phyloP scores from a whole-genome alignment of 2,797 vertebrate species.

The Acipenser transmontanus region DNA sequence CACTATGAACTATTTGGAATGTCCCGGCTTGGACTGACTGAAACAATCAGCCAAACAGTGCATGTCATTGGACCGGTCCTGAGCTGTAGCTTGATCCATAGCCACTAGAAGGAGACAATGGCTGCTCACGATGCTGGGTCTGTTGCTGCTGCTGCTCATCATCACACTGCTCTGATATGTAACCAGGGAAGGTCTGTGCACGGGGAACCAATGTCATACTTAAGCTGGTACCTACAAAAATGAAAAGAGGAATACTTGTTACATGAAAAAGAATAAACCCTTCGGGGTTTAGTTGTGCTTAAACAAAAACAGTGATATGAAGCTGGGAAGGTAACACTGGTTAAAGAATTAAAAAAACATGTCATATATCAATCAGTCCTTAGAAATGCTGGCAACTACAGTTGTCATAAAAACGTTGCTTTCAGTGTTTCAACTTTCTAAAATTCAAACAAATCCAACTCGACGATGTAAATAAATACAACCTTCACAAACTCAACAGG shows the following conservation, averaged over 20 bases:
- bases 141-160: constrained; percentile 65
- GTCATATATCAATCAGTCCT: too few relatives aligned
- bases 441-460: too few relatives aligned
- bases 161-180: constrained; percentile 67
- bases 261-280: neutral
- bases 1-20: constrained; percentile 47
- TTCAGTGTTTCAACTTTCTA: too few relatives aligned
- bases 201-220: constrained; percentile 80
- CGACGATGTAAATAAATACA: too few relatives aligned
- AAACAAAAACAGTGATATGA: too few relatives aligned
- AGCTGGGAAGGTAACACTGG: too few relatives aligned
- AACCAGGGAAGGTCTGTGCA: constrained; percentile 91
- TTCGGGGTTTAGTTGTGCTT: neutral
- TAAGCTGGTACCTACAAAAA: constrained; percentile 64
- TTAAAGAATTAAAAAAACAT: too few relatives aligned
- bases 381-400: too few relatives aligned
- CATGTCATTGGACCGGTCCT: constrained; percentile 80
- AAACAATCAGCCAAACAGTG: constrained; percentile 16
- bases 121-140: constrained; percentile 61
- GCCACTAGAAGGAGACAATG: constrained; percentile 62
- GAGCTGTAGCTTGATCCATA: constrained; percentile 74
- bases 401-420: too few relatives aligned
- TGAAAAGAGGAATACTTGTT: constrained; percentile 7
- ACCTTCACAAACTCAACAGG: too few relatives aligned
- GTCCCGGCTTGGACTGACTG: constrained; percentile 52